Percentiles rank a stretch among this genome's conserved stretches.
These are phyloP conservation scores for Microcebus tavaratra DNA, from an alignment of 2,113 vertebrate genomes.

Conservation along the genomic window DNA sequence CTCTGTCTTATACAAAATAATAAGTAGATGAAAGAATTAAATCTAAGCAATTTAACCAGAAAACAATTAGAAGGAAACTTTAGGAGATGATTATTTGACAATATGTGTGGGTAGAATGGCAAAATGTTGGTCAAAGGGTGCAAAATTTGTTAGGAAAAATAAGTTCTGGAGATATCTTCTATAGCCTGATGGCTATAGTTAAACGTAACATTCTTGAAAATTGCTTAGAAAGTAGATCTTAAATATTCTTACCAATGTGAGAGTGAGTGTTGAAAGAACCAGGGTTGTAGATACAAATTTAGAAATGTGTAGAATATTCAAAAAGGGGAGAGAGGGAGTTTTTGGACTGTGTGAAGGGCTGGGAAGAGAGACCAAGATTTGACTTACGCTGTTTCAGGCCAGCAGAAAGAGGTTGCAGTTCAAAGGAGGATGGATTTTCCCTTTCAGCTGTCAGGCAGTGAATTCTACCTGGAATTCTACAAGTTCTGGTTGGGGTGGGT, in stretches of 20 bases:
- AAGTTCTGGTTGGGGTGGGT: rapidly evolving
- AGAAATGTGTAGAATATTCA: not conserved
- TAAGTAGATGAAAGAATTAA: not conserved
- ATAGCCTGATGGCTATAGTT: not conserved
- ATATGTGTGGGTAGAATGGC: not conserved
- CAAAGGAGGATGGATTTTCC: not conserved
- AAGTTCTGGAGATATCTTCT: too few relatives aligned
- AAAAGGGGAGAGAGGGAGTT: not conserved
- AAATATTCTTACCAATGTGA: not conserved
- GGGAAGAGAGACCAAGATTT: rapidly evolving
- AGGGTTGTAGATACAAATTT: not conserved
- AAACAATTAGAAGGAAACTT: not conserved
- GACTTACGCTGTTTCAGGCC: too few relatives aligned
- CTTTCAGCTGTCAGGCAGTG: not conserved
- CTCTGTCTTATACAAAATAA: not conserved
- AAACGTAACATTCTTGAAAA: not conserved
- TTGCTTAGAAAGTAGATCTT: not conserved
- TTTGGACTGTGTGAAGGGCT: rapidly evolving
- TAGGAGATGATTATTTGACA: not conserved
- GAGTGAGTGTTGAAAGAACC: not conserved
- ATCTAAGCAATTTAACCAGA: not conserved
- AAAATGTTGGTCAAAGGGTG: not conserved
- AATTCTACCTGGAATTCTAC: not conserved
- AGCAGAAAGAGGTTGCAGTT: not conserved
- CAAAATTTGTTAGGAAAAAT: not conserved